Conservation (phyloP, 2,113 vertebrate genomes). For the Crypturellus undulatus region DNA sequence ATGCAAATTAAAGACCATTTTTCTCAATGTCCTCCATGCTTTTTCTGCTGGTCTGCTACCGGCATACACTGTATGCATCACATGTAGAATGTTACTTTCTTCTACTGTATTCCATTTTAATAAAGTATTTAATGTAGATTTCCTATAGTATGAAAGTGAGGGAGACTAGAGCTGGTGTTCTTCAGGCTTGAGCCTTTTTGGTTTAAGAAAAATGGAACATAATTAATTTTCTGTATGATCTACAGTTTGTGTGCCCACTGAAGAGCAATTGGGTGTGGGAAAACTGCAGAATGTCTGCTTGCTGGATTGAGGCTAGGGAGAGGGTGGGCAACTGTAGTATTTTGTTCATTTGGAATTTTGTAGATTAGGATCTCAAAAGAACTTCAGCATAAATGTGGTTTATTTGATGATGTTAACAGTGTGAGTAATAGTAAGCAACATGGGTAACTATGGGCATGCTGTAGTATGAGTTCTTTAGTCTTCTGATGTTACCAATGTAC, state of each 20-base stretch:
- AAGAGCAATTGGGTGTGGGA: conserved; percentile 46
- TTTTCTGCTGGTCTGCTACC: conserved; percentile 24
- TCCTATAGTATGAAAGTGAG: conserved; percentile 1
- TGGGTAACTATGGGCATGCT: background rate
- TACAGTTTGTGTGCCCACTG: background rate
- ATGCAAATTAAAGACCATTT: conserved; percentile 58
- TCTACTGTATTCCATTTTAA: background rate
- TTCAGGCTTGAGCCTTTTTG: background rate
- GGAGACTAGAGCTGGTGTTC: background rate
- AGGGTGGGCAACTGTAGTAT: conserved; percentile 41
- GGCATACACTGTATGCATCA: background rate
- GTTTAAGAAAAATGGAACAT: background rate
- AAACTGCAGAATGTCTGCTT: conserved; percentile 32
- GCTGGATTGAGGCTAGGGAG: conserved; percentile 32
- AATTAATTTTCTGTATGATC: background rate
- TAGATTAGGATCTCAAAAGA: conserved; percentile 36
- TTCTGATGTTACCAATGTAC: background rate
- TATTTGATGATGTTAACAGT: background rate
- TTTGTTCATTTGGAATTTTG: conserved; percentile 21
- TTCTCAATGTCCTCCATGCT: conserved; percentile 39
- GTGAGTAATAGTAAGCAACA: conserved; percentile 18
- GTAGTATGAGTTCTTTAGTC: background rate
- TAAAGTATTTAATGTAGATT: background rate
- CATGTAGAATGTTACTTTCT: background rate
- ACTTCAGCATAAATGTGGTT: background rate